A percentile compares a stretch with the other conserved stretches of the same genome.
Evolutionary conservation across 2,888 invertebrate genomes (phyloP).

Genomic region (Ochropleura plecta): DNA sequence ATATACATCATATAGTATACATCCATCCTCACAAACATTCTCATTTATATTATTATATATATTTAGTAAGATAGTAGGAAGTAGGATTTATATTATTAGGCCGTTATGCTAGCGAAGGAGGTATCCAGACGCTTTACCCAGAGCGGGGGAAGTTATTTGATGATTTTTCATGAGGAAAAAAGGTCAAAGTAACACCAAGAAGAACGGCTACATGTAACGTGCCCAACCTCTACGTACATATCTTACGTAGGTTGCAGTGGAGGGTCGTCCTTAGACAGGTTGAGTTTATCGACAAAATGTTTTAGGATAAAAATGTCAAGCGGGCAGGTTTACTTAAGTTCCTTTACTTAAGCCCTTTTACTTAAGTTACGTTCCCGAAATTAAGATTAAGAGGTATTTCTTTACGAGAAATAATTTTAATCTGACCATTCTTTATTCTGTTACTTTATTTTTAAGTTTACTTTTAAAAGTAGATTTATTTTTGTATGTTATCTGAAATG

Average conservation of each 20-base stretch:
- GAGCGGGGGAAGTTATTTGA: too few relatives aligned
- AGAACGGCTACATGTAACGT: neutral
- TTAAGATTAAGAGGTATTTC: slow-evolving; percentile 27
- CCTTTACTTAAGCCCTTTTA: too few relatives aligned
- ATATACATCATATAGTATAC: too few relatives aligned
- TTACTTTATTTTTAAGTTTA: neutral
- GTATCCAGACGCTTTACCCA: too few relatives aligned
- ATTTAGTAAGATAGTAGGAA: too few relatives aligned
- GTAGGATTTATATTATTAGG: too few relatives aligned
- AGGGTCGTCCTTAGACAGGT: neutral
- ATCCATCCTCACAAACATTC: too few relatives aligned
- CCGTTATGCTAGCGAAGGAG: too few relatives aligned
- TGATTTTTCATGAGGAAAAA: too few relatives aligned
- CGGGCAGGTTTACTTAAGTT: neutral
- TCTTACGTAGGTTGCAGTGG: neutral
- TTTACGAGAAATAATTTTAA: slow-evolving; percentile 16
- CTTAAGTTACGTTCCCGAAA: slow-evolving; percentile 14
- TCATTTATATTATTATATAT: too few relatives aligned
- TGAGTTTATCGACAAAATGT: slow-evolving; percentile 28
- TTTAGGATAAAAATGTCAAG: slow-evolving; percentile 27
- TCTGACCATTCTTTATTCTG: neutral
- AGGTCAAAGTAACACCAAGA: too few relatives aligned
- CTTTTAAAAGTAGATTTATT: neutral
- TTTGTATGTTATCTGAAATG: too few relatives aligned
- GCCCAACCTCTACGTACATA: neutral